phyloP scores from a whole-genome alignment of 1,140 invertebrate genomes.

The Magallana gigas region DNA sequence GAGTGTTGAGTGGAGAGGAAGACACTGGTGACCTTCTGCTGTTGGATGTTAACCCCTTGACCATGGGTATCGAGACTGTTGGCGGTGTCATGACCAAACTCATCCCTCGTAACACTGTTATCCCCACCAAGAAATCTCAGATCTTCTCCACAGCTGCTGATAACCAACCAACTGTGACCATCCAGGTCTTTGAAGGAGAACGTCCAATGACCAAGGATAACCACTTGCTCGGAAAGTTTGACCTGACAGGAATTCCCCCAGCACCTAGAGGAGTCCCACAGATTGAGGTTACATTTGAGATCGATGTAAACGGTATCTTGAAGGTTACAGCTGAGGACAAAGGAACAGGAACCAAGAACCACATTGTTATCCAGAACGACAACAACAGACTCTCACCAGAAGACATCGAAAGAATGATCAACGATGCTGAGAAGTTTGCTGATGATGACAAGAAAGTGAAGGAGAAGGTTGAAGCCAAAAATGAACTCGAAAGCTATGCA shows the following conservation, averaged over 20 bases:
- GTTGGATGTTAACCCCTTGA: conserved; percentile 98
- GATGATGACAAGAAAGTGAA: conserved; percentile 82
- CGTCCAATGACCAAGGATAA: conserved; percentile 99
- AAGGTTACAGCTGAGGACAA: conserved; percentile 97
- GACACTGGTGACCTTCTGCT: conserved; percentile 98
- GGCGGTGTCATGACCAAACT: conserved; percentile 99
- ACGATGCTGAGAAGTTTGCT: conserved; percentile 73
- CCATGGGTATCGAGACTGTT: conserved; percentile 99
- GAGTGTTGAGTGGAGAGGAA: conserved; percentile 84
- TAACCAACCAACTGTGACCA: conserved; percentile 99
- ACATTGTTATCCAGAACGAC: conserved; percentile 99
- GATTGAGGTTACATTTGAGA: conserved; percentile 99
- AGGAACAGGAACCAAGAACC: conserved; percentile 98
- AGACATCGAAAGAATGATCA: conserved; percentile 98
- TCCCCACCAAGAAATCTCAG: conserved; percentile 99
- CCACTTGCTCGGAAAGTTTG: conserved; percentile 98
- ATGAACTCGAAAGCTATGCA: conserved; percentile 95
- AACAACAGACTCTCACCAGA: conserved; percentile 97
- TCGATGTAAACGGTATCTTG: conserved; percentile 98
- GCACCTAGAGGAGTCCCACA: conserved; percentile 99
- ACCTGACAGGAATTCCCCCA: conserved; percentile 98
- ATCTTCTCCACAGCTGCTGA: conserved; percentile 99
- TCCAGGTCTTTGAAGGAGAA: conserved; percentile 98
- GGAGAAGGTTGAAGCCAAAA: conserved; percentile 95
- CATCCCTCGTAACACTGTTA: conserved; percentile 98